Conservation (phyloP, 2,797 vertebrate genomes). For the Macropodus opercularis region DNA sequence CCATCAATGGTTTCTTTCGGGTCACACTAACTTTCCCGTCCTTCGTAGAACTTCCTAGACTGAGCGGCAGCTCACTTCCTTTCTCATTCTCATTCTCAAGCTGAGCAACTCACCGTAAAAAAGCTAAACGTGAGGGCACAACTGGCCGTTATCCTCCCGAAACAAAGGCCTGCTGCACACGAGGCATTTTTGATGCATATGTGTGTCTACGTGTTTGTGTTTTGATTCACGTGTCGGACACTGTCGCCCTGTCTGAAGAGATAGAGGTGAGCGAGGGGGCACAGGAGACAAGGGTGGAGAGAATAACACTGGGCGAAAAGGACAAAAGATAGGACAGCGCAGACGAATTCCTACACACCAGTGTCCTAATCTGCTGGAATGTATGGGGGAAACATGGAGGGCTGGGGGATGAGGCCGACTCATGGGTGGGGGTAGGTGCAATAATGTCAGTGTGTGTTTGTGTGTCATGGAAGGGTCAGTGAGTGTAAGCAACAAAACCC, state of each 20-base stretch:
- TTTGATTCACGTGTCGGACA: slow-evolving; percentile 21
- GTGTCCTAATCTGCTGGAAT: slow-evolving; percentile 52
- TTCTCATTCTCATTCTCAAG: not conserved
- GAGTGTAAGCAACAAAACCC: slow-evolving; percentile 35
- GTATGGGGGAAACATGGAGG: slow-evolving; percentile 46
- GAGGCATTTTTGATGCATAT: slow-evolving; percentile 6
- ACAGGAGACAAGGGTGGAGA: slow-evolving; percentile 36
- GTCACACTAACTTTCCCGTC: not conserved
- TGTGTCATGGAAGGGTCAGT: slow-evolving; percentile 37
- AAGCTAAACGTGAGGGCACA: slow-evolving; percentile 1
- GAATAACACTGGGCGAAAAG: slow-evolving; percentile 50
- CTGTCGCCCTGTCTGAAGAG: slow-evolving; percentile 13
- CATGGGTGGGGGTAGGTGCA: slow-evolving; percentile 38
- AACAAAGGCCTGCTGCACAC: slow-evolving; percentile 18
- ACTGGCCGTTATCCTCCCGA: slow-evolving; percentile 6
- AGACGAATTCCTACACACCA: slow-evolving; percentile 53
- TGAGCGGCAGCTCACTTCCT: slow-evolving; percentile 21
- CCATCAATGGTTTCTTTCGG: slow-evolving; percentile 14
- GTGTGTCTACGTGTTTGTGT: slow-evolving; percentile 7
- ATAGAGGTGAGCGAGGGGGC: not conserved
- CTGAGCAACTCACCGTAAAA: slow-evolving; percentile 8
- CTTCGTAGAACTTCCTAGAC: slow-evolving; percentile 17
- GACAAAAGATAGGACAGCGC: slow-evolving; percentile 57
- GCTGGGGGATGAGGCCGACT: slow-evolving; percentile 28
- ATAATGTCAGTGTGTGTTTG: slow-evolving; percentile 16